Base-by-base conservation (phyloP, 2,113 vertebrate genomes). In the Oreochromis niloticus region DNA sequence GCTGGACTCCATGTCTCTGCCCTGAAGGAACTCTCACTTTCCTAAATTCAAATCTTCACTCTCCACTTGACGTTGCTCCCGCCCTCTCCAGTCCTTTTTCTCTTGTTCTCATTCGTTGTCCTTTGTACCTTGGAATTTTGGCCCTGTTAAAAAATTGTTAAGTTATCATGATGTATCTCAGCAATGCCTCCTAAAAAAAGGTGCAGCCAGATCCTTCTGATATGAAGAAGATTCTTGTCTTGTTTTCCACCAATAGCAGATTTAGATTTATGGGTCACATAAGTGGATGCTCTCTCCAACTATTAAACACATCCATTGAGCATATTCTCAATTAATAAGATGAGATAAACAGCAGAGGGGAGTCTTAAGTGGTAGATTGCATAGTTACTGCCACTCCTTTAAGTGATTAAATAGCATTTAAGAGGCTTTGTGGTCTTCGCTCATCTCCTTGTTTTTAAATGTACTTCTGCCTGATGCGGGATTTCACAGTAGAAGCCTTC, bases 221-320 rank as follows among this genome's bases (percentile, higher is more conserved):
- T 94, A 93, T 92, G 71, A 48, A 93, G 82, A 90, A 61, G 85
- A 43, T 68, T 85, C 50, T 87, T 63, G 79, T 92, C 57, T 87
- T 92, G 89, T 81, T 89, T 89, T 92, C 88, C 86, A 82, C 85
- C 91, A 86, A 41, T 19, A 54, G 87, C 46, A 90, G 89, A 73
- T 82, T 50, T 50, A 93, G 93, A 96, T 95, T 93, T 92, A 96
- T 96, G 83, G 41, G 43, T 85, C 63, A 8, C 16, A 22, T 94
- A 95, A 95, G 92, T 95, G 94, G 89, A 93, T 80, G 78, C 94
- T 96, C 95, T 91, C 90, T 91, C 63, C 85, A 84, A 85, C 94
- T 96, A 94, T 96, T 95, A 93, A 95, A 95, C 39, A n/a, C 93
- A 94, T 96, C 92, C 90, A 95, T 96, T 93, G 93, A 92, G 71